Conservation (phyloP, 2,113 vertebrate genomes). For the Setophaga coronata region DNA sequence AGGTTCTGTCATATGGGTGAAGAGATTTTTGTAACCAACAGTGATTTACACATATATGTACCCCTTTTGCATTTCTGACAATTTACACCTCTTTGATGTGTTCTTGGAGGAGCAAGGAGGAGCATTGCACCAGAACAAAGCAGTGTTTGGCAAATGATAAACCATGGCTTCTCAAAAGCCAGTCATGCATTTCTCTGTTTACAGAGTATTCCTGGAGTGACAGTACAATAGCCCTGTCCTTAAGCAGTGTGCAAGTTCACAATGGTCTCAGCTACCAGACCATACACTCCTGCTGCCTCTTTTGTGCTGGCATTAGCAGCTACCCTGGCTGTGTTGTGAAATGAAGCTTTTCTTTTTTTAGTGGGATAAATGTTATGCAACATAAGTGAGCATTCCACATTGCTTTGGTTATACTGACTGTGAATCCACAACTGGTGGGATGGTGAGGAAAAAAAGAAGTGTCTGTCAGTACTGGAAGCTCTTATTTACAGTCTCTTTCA, state of each 20-base stretch:
- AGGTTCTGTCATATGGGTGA: not conserved
- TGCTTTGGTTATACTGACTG: not conserved
- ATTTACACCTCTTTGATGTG: not conserved
- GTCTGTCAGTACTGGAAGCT: not conserved
- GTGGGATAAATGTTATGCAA: not conserved
- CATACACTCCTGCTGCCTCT: not conserved
- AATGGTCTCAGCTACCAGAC: not conserved
- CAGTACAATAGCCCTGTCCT: not conserved
- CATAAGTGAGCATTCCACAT: not conserved
- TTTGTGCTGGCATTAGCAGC: slow-evolving; percentile 6
- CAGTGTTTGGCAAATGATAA: not conserved
- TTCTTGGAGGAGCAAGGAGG: not conserved
- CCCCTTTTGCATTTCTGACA: not conserved
- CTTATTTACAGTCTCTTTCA: not conserved
- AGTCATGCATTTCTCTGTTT: slow-evolving; percentile 15
- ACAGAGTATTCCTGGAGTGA: not conserved
- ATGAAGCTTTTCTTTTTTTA: not conserved
- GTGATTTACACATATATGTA: not conserved
- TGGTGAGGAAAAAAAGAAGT: not conserved
- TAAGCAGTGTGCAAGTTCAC: not conserved
- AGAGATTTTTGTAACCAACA: not conserved
- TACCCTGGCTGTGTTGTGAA: not conserved
- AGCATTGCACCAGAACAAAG: not conserved
- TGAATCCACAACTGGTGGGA: not conserved
- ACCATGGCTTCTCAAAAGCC: not conserved